phyloP scores from a whole-genome alignment of 1,140 invertebrate species.

The Saccostrea glomerata region DNA sequence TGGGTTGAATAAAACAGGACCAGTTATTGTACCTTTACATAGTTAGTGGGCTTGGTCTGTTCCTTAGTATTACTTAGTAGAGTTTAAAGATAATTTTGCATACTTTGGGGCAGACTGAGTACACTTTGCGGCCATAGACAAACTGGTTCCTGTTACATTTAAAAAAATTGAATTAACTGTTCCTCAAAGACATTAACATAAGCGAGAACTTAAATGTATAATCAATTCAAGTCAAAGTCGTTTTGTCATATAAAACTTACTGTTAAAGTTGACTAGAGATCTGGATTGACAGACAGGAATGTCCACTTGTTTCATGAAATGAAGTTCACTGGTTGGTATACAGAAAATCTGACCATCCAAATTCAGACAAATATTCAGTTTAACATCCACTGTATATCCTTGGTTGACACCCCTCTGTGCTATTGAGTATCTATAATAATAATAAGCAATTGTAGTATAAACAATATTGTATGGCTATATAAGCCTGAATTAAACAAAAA shows the following conservation, averaged over 20 bases:
- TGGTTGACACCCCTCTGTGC: neutral
- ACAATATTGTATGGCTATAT: neutral
- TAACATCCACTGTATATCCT: conserved; percentile 55
- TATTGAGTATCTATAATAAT: conserved; percentile 37
- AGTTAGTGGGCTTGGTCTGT: too few relatives aligned
- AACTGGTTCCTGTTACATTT: too few relatives aligned
- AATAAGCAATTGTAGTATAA: neutral
- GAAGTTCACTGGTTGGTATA: conserved; percentile 59
- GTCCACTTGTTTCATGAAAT: conserved; percentile 53
- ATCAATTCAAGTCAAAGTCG: neutral
- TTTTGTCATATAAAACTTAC: neutral
- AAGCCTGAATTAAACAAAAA: neutral
- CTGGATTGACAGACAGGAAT: conserved; percentile 35
- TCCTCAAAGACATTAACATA: too few relatives aligned
- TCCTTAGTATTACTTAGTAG: too few relatives aligned
- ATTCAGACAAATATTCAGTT: conserved; percentile 58
- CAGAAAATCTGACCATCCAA: conserved; percentile 58
- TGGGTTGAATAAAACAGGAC: too few relatives aligned
- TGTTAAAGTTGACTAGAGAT: neutral
- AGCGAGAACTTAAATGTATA: neutral
- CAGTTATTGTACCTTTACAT: too few relatives aligned
- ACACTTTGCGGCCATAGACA: too few relatives aligned
- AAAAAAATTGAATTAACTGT: neutral
- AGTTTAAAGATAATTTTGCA: too few relatives aligned
- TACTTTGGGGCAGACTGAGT: too few relatives aligned